Base-by-base conservation (phyloP, 2,797 vertebrate species). In the Sparus aurata region DNA sequence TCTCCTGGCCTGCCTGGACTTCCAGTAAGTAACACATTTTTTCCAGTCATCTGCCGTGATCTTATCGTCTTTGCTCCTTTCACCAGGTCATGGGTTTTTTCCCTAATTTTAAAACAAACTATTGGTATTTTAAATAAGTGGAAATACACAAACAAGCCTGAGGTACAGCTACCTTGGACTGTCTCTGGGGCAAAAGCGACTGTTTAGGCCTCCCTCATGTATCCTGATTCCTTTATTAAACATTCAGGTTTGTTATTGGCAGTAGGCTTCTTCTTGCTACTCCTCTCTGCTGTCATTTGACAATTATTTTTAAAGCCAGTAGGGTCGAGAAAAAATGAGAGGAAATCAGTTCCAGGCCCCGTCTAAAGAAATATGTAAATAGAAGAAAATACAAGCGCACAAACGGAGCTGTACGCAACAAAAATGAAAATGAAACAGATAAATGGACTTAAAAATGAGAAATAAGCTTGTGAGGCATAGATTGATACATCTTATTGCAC, bases 1-100 rank as follows among this genome's bases (percentile, higher is more conserved):
- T 80, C 89, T 13, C 94, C 96, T 0, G 97, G 97, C 64, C 23
- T 87, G 38, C 97, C 96, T 0, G 97, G 97, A 79, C 18, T 92
- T 27, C 91, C 93, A 1, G 95, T 96, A 85, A 94, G 95, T 92
- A 68, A 54, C 54, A 23, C 1, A 75, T 54, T 12, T 34, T 7
- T 60, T 45, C 12, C 10, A 12, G n/a, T 23, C 30, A 38, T 78
- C 15, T 43, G 12, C 55, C 23, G 27, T 30, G 5, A 65, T 6
- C 27, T 22, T 11, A 13, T 52, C 17, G 3, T 23, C 17, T 20
- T 27, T 46, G 41, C 4, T 7, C 5, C 0, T 12, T 16, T 50
- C 8, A 16, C 16, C 22, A 63, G 22, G 30, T 57, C 18, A 43
- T 2, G 52, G 30, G 18, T 0, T n/a, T 45, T 23, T 25, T 41